Percentiles rank a stretch among this genome's conserved stretches.
These are phyloP conservation scores for Cossypha caffra DNA, from an alignment of 2,797 vertebrate species.

Conservation along the genomic window DNA sequence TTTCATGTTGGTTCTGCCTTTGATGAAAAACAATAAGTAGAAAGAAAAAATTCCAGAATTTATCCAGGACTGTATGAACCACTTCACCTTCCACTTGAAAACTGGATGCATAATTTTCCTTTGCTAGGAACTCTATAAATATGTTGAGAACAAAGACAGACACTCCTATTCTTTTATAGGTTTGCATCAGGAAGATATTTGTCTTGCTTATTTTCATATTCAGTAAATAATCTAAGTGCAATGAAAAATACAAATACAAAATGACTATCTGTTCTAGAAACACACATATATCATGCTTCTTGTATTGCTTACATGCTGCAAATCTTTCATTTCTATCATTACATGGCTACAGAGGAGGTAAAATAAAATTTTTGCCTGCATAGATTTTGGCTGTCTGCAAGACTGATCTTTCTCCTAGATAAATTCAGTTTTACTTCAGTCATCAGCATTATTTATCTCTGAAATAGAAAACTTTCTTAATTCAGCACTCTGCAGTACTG, in stretches of 20 bases:
- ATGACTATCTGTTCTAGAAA: background rate
- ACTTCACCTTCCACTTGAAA: background rate
- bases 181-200: background rate
- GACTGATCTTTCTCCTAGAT: background rate
- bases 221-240: background rate
- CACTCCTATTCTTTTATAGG: background rate
- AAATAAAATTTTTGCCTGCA: background rate
- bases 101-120: background rate
- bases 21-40: background rate
- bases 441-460: constrained; percentile 56
- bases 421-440: constrained; percentile 44
- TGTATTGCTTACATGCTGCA: background rate
- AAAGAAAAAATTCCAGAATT: background rate
- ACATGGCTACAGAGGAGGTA: background rate
- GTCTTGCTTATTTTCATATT: background rate
- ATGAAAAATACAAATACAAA: background rate
- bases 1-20: background rate
- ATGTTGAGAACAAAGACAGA: background rate
- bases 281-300: background rate
- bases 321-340: background rate
- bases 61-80: background rate
- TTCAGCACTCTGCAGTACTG: constrained; percentile 65
- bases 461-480: constrained; percentile 66
- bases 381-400: background rate
- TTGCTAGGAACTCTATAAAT: background rate